Conservation (phyloP, 2,888 invertebrate genomes). For the Acronicta psi region DNA sequence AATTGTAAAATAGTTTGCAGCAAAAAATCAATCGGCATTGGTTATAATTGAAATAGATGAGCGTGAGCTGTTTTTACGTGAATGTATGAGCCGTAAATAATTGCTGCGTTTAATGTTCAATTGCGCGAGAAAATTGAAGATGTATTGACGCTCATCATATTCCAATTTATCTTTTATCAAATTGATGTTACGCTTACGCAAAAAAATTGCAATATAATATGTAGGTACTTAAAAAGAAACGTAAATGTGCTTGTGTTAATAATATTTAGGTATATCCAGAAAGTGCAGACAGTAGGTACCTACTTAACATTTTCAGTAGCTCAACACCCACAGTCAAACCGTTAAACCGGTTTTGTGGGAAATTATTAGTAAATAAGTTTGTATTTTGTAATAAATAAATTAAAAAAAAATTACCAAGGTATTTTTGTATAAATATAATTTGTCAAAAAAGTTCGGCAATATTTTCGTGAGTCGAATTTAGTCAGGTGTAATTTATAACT, state of each 20-base stretch:
- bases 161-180: slow-evolving; percentile 40
- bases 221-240: neutral
- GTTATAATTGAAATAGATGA: slow-evolving; percentile 74
- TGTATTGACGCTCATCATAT: slow-evolving; percentile 53
- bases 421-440: too few relatives aligned
- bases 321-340: too few relatives aligned
- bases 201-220: slow-evolving; percentile 11
- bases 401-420: neutral
- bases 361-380: too few relatives aligned
- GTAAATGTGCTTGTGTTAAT: neutral
- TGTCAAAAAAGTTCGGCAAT: too few relatives aligned
- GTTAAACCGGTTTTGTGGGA: too few relatives aligned
- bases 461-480: too few relatives aligned
- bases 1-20: slow-evolving; percentile 80
- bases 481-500: too few relatives aligned
- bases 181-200: slow-evolving; percentile 15
- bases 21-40: slow-evolving; percentile 67
- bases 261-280: neutral
- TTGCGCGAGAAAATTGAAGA: slow-evolving; percentile 52
- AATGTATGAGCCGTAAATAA: slow-evolving; percentile 75
- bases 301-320: neutral
- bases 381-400: too few relatives aligned
- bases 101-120: slow-evolving; percentile 59
- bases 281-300: too few relatives aligned
- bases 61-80: slow-evolving; percentile 67